These are phyloP conservation scores for Pipistrellus nathusii DNA, from an alignment of 2,797 vertebrate genomes.

Conservation along the genomic window DNA sequence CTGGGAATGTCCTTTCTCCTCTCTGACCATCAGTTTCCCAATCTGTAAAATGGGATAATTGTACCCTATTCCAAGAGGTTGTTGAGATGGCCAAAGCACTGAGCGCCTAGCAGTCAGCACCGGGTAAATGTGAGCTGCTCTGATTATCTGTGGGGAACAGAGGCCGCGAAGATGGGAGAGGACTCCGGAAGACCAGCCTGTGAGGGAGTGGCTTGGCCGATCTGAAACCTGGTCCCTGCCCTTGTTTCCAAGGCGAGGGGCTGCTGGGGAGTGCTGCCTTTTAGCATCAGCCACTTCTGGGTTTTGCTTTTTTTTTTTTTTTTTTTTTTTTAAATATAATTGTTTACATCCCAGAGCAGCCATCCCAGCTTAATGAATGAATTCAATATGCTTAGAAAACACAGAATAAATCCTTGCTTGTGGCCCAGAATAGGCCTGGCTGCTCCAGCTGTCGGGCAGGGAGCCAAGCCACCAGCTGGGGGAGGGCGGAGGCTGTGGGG, in stretches of 20 bases:
- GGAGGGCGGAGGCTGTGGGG: not conserved
- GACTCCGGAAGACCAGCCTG: fast-evolving
- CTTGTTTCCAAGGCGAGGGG: fast-evolving
- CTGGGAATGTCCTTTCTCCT: not conserved
- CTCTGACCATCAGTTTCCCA: constrained; percentile 18
- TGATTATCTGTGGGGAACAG: not conserved
- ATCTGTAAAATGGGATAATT: not conserved
- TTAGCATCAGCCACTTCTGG: not conserved
- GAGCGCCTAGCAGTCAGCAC: not conserved
- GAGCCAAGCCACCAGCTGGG: constrained; percentile 63
- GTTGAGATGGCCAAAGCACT: not conserved
- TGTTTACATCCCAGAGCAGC: constrained; percentile 25
- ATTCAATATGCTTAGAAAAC: constrained; percentile 66
- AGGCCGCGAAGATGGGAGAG: not conserved
- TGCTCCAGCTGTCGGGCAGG: not conserved
- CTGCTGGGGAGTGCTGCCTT: fast-evolving
- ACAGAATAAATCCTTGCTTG: constrained; percentile 64
- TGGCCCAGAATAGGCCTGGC: not conserved
- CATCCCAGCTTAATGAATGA: constrained; percentile 64
- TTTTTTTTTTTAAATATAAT: constrained; percentile 44
- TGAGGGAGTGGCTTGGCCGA: not conserved
- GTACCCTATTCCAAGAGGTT: not conserved
- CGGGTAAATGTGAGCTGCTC: not conserved
- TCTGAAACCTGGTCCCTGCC: not conserved
- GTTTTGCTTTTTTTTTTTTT: not conserved